phyloP scores from a whole-genome alignment of 2,113 vertebrate species.

The Castor canadensis region DNA sequence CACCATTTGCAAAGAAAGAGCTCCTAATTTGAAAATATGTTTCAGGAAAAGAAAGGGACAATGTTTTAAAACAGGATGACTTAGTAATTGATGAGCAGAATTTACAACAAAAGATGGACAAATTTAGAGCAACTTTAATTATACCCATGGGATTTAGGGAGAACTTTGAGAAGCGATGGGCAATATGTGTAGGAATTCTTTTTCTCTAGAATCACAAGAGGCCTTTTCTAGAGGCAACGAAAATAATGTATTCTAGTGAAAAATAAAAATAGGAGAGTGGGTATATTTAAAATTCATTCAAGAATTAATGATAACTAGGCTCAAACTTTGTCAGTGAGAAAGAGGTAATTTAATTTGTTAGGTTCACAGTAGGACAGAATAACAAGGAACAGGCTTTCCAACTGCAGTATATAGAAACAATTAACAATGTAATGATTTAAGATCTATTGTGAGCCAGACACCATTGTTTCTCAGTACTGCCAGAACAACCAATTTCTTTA shows the following conservation, averaged over 20 bases:
- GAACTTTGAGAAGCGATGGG: background rate
- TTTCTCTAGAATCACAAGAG: background rate
- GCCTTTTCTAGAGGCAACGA: background rate
- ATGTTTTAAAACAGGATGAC: background rate
- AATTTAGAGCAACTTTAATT: background rate
- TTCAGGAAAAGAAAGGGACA: background rate
- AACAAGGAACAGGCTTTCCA: constrained; percentile 16
- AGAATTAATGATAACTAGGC: constrained; percentile 51
- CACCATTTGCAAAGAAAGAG: background rate
- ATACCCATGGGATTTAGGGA: background rate
- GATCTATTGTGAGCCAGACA: background rate
- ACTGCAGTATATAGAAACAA: background rate
- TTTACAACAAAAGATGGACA: background rate
- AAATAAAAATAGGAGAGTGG: background rate
- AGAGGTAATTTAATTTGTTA: constrained; percentile 11
- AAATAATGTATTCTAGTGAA: background rate
- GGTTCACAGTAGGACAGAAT: background rate
- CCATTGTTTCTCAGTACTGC: background rate
- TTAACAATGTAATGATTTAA: background rate
- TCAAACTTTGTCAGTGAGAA: background rate
- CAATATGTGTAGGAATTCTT: background rate
- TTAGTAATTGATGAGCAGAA: background rate
- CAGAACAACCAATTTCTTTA: background rate
- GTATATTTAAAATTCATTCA: constrained; percentile 39
- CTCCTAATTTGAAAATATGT: background rate